Base-by-base conservation (phyloP, 2,888 invertebrate species). In the Heliconius cydno region DNA sequence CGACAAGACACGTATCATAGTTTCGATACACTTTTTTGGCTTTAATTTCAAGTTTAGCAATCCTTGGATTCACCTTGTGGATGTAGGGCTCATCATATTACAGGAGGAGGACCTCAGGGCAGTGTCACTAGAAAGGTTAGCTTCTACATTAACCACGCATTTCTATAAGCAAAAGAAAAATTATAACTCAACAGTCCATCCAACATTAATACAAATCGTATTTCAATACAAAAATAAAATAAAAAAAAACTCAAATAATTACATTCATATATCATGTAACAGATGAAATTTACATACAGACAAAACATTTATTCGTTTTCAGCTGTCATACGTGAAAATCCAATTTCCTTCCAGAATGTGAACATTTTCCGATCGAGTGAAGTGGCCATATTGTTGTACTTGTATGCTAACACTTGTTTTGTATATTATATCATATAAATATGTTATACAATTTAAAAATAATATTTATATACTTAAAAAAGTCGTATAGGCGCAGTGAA, bases 341-440 rank as follows among this genome's bases (percentile, higher is more conserved):
- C 90, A 90, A 92, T 91, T 92, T 92, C 90, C 90, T 86, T 84
- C 83, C 85, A 83, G 86, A 84, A 88, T 90, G 89, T 90, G 90
- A 89, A 86, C 84, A 88, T 90, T 89, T 89, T 90, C 86, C 87
- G 86, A 88, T 85, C 86, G 84, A 85, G 83, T 84, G 84, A 84
- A 84, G 85, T 86, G 85, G 86, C 86, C 86, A 87, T 88, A 87
- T 88, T 88, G 85, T 87, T 85, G 85, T 41, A 41, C 12, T 34
- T 34, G 34, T 82, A 76, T 82, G 82, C 84, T 84, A 79, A 79
- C 76, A 76, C 82, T 28, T 2, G 28, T 28, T 28, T n/a, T n/a
- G n/a, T 78, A 79, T 67, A 79, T 81, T 78, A 80, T 79, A 77
- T 60, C 41, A 12, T 41, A 41, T 0, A 30, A n/a, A 57, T n/a